Percentiles rank a stretch among this genome's conserved stretches.
Conservation (phyloP, 2,113 vertebrate genomes). For the Laticauda colubrina region DNA sequence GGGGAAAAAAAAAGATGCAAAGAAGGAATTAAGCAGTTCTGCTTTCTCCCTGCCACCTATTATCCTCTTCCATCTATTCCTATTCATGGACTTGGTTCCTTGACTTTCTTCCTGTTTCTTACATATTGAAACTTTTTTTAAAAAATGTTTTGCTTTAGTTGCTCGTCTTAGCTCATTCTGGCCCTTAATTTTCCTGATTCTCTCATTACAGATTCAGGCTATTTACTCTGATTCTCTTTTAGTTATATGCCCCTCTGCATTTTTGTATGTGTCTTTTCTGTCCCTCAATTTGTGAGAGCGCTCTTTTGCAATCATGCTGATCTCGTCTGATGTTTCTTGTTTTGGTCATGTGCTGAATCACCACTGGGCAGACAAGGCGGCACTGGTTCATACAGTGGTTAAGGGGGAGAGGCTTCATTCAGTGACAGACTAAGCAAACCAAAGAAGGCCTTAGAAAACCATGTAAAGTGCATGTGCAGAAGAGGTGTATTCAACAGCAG, state of each 20-base stretch:
- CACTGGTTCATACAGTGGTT: neutral
- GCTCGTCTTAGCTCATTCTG: neutral
- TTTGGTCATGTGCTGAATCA: neutral
- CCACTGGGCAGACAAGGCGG: neutral
- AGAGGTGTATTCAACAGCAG: neutral
- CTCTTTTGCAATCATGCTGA: neutral
- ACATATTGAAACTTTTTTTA: neutral
- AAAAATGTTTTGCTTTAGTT: neutral
- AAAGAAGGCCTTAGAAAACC: neutral
- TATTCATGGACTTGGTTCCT: neutral
- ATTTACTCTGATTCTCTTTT: neutral
- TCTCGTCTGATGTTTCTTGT: neutral
- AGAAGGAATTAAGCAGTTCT: neutral
- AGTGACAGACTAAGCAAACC: neutral
- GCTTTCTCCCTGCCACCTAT: too few species aligned
- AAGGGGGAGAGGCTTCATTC: neutral
- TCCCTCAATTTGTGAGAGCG: neutral
- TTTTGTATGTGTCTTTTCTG: neutral
- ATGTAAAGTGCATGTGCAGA: neutral
- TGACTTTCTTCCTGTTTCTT: neutral
- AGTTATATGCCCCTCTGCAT: neutral
- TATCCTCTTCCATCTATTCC: neutral
- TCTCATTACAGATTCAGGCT: neutral
- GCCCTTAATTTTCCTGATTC: neutral
- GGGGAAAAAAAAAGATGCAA: neutral